A percentile compares a stretch with the other conserved stretches of the same genome.
Conservation (phyloP, 1,140 invertebrate genomes). For the Cydia splendana region DNA sequence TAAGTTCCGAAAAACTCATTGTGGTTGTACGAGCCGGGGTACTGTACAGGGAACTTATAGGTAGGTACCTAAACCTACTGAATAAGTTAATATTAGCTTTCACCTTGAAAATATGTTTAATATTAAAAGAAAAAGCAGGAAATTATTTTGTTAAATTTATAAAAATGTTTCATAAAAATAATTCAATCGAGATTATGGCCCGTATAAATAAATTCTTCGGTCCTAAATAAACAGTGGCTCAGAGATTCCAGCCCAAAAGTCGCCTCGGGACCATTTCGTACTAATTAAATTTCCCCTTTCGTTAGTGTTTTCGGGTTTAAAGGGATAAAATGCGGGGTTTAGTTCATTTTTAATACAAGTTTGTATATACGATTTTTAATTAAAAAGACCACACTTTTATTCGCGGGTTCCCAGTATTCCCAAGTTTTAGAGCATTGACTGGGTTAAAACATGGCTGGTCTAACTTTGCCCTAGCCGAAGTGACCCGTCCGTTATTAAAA, state of each 20-base stretch:
- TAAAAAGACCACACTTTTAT: neutral
- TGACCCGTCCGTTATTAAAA: too few species aligned
- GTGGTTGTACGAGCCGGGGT: too few species aligned
- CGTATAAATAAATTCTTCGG: constrained; percentile 17
- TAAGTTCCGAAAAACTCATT: too few species aligned
- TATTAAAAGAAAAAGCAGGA: neutral
- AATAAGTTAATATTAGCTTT: too few species aligned
- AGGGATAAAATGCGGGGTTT: constrained; percentile 7
- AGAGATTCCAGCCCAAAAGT: neutral
- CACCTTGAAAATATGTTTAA: too few species aligned
- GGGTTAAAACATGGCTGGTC: too few species aligned
- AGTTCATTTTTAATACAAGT: neutral
- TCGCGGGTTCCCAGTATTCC: too few species aligned
- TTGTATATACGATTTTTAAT: neutral
- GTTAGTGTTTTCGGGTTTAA: constrained; percentile 19
- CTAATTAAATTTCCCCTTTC: constrained; percentile 31
- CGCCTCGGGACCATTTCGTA: neutral
- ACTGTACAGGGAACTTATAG: too few species aligned
- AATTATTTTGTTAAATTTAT: neutral
- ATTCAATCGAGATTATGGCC: constrained; percentile 18
- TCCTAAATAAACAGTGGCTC: constrained; percentile 12
- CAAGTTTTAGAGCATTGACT: too few species aligned
- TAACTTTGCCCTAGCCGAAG: too few species aligned
- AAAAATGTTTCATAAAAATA: neutral
- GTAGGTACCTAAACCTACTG: too few species aligned